Conservation (phyloP, 1,140 invertebrate species). For the Pseudachorutes palmiensis region DNA sequence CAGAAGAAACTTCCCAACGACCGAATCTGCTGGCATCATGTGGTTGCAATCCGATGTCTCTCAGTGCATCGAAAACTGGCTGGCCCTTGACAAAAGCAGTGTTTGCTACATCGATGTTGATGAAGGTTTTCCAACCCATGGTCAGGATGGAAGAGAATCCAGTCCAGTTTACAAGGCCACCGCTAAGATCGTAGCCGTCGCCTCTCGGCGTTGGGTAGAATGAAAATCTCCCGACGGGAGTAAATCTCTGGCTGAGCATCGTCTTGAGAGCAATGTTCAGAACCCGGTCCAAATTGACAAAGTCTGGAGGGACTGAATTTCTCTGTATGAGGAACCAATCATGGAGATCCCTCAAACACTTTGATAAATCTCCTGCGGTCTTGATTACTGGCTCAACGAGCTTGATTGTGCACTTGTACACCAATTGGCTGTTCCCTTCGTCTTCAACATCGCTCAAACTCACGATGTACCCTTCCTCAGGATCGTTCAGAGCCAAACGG, state of each 20-base stretch:
- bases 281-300: conserved; percentile 1
- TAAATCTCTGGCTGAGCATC: neutral
- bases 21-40: neutral
- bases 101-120: conserved; percentile 16
- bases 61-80: neutral
- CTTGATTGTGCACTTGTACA: neutral
- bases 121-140: conserved; percentile 13
- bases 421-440: neutral
- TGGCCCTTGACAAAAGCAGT: conserved; percentile 8
- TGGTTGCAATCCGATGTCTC: neutral
- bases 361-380: neutral
- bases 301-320: neutral
- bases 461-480: neutral
- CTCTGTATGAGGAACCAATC: neutral
- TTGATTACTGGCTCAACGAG: neutral
- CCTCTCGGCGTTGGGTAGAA: conserved; percentile 12
- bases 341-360: neutral
- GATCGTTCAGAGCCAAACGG: neutral
- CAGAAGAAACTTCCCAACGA: neutral
- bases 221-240: conserved; percentile 6
- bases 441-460: neutral
- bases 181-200: neutral
- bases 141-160: conserved; percentile 6
- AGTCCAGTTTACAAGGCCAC: conserved; percentile 11
- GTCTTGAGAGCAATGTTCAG: conserved; percentile 9